Conservation (phyloP, 2,888 invertebrate species). For the Calameuta filiformis region DNA sequence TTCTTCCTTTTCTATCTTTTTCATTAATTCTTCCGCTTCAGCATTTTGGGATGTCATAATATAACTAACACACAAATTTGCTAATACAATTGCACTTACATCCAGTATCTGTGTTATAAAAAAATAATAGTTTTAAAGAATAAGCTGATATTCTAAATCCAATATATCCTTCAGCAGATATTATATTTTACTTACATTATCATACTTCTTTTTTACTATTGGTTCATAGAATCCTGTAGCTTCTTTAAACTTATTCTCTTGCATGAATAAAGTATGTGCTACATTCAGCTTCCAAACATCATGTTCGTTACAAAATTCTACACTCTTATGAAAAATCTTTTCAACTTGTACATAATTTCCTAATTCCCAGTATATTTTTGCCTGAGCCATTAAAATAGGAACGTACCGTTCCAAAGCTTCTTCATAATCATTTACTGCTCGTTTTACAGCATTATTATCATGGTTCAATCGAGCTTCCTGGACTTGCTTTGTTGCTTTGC, state of each 20-base stretch:
- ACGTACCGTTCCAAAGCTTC: slow-evolving; percentile 92
- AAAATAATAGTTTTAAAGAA: slow-evolving; percentile 4
- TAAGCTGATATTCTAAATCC: background rate
- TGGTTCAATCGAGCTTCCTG: slow-evolving; percentile 91
- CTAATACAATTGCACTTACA: slow-evolving; percentile 97
- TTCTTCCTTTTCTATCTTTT: slow-evolving; percentile 98
- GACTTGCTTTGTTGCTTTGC: slow-evolving; percentile 93
- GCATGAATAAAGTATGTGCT: slow-evolving; percentile 99
- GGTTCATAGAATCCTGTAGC: slow-evolving; percentile 98
- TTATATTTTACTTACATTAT: slow-evolving; percentile 71
- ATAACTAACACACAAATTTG: slow-evolving; percentile 98
- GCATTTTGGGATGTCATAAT: slow-evolving; percentile 99
- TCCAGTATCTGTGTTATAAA: slow-evolving; percentile 78
- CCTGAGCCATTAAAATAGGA: slow-evolving; percentile 99
- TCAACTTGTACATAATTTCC: slow-evolving; percentile 97
- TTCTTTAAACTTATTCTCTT: slow-evolving; percentile 98
- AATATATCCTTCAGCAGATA: background rate
- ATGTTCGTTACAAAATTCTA: slow-evolving; percentile 97
- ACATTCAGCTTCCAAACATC: slow-evolving; percentile 98
- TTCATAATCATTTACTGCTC: slow-evolving; percentile 92
- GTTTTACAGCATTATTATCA: slow-evolving; percentile 89
- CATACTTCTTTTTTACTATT: slow-evolving; percentile 93
- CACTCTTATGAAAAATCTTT: slow-evolving; percentile 95
- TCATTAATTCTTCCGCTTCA: slow-evolving; percentile 98
- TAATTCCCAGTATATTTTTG: slow-evolving; percentile 98